phyloP scores from a whole-genome alignment of 2,113 vertebrate genomes.

The Theropithecus gelada region DNA sequence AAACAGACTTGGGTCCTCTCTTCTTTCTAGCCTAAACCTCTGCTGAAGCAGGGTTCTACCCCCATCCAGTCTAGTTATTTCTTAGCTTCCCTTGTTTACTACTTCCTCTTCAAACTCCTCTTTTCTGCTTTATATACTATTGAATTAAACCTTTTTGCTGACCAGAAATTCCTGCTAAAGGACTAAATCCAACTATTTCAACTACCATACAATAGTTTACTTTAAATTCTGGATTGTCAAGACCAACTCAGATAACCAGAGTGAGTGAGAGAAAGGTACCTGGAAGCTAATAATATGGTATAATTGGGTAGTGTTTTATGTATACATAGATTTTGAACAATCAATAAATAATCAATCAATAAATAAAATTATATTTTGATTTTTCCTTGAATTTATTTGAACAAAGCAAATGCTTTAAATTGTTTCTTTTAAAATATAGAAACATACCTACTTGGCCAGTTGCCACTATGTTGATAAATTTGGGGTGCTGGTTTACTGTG shows the following conservation, averaged over 20 bases:
- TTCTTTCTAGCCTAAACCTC: background rate
- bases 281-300: background rate
- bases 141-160: background rate
- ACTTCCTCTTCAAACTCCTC: background rate
- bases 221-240: constrained; percentile 1
- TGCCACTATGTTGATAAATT: constrained; percentile 99
- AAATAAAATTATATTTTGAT: background rate
- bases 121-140: background rate
- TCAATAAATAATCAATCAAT: background rate
- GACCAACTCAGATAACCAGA: background rate
- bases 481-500: constrained; percentile 99
- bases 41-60: background rate
- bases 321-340: background rate
- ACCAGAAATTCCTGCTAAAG: background rate
- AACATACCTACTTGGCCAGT: constrained; percentile 99
- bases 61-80: background rate
- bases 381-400: constrained; percentile 37
- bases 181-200: constrained; percentile 14
- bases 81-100: background rate
- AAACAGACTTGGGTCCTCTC: background rate
- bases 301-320: background rate
- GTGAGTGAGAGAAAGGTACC: background rate
- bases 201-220: background rate
- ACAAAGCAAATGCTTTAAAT: constrained; percentile 54
- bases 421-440: constrained; percentile 85